phyloP scores from a whole-genome alignment of 2,888 invertebrate genomes.

The Eupithecia tripunctaria region DNA sequence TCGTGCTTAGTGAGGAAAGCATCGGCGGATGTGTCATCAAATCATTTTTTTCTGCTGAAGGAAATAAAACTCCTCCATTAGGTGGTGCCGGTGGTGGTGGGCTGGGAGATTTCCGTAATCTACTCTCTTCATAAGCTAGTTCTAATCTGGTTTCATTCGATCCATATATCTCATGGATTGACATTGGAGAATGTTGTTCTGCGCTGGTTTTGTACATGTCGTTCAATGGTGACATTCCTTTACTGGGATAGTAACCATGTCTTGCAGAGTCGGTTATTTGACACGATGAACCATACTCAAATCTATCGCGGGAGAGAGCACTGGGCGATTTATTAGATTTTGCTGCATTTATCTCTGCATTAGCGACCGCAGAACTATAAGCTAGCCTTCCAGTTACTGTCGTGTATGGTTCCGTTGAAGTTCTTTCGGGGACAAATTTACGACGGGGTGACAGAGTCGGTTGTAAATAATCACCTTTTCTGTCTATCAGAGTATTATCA shows the following conservation, averaged over 20 bases:
- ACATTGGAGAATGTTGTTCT: conserved; percentile 86
- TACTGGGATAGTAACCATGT: conserved; percentile 71
- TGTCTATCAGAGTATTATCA: conserved; percentile 86
- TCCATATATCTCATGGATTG: conserved; percentile 86
- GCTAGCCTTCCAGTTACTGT: conserved; percentile 87
- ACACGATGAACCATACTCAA: conserved; percentile 84
- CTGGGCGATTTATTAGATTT: conserved; percentile 80
- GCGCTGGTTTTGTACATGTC: conserved; percentile 80
- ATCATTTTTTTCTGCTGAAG: conserved; percentile 71
- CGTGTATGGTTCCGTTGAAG: conserved; percentile 86
- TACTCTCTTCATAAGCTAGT: conserved; percentile 79
- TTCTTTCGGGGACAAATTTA: conserved; percentile 83
- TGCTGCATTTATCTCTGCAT: conserved; percentile 85
- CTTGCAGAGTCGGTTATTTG: conserved; percentile 72
- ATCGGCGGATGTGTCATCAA: conserved; percentile 61
- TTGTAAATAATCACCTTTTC: conserved; percentile 86
- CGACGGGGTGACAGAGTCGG: conserved; percentile 85
- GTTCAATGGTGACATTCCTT: conserved; percentile 74
- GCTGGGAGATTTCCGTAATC: conserved; percentile 85
- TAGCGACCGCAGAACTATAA: conserved; percentile 87
- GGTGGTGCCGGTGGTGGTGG: conserved; percentile 93
- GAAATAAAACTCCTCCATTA: conserved; percentile 84
- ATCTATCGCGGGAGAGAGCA: conserved; percentile 84
- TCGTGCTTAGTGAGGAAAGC: conserved; percentile 63
- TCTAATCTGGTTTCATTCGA: conserved; percentile 74